Percentiles rank a stretch among this genome's conserved stretches.
Evolutionary conservation across 1,140 invertebrate species (phyloP).

Genomic region (Dreissena polymorpha): DNA sequence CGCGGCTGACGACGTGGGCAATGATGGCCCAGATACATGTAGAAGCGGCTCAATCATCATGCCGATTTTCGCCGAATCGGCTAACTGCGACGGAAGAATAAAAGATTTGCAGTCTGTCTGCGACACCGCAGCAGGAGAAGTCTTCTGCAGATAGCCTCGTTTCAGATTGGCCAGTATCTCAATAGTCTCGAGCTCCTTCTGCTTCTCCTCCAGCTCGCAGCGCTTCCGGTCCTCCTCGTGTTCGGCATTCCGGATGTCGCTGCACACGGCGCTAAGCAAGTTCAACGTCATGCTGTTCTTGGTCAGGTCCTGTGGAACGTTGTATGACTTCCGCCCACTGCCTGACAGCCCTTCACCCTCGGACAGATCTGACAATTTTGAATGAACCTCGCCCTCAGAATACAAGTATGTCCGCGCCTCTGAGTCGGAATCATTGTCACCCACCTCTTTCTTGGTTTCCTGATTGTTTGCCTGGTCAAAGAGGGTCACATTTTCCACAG

Average conservation of each 20-base stretch:
- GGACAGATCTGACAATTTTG: constrained; percentile 27
- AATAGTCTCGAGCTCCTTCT: constrained; percentile 51
- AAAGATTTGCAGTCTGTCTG: too few relatives aligned
- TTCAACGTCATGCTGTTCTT: constrained; percentile 44
- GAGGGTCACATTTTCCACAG: constrained; percentile 17
- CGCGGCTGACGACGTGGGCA: too few relatives aligned
- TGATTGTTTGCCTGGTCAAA: constrained; percentile 7
- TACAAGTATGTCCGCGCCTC: constrained; percentile 49
- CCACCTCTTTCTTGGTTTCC: background rate
- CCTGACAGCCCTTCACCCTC: constrained; percentile 26
- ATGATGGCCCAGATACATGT: too few relatives aligned
- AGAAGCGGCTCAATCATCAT: too few relatives aligned
- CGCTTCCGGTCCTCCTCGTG: constrained; percentile 42
- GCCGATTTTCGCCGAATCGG: too few relatives aligned
- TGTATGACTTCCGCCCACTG: constrained; percentile 4
- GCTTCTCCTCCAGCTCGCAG: constrained; percentile 39
- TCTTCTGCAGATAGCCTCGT: constrained; percentile 33
- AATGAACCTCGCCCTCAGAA: constrained; percentile 49
- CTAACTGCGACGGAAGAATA: too few relatives aligned
- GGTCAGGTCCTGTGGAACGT: constrained; percentile 38
- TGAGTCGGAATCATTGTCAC: constrained; percentile 19
- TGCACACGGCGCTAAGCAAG: constrained; percentile 47
- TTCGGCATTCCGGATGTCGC: constrained; percentile 51
- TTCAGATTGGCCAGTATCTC: constrained; percentile 46
- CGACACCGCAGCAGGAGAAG: background rate